Conservation (phyloP, 1,140 invertebrate genomes). For the Bombus soroeensis region DNA sequence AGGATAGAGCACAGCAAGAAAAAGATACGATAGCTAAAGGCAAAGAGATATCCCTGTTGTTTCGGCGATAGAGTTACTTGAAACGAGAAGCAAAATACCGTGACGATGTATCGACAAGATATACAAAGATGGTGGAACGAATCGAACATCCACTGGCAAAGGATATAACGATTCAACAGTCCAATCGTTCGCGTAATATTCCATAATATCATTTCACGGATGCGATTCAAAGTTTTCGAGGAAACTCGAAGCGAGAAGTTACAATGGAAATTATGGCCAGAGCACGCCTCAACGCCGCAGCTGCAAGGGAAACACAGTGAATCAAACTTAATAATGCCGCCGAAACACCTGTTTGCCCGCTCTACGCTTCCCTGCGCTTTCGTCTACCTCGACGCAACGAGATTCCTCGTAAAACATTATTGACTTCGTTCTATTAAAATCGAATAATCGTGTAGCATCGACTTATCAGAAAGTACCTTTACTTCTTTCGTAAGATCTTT, state of each 20-base stretch:
- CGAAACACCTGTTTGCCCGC: conserved; percentile 59
- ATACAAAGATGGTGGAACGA: neutral
- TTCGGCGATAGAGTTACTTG: neutral
- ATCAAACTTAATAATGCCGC: conserved; percentile 60
- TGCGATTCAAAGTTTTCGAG: conserved; percentile 61
- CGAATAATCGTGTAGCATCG: conserved; percentile 51
- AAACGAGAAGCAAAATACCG: neutral
- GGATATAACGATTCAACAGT: conserved; percentile 38
- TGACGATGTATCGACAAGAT: too few relatives aligned
- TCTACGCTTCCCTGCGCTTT: conserved; percentile 39
- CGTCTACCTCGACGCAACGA: conserved; percentile 8
- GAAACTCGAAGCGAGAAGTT: conserved; percentile 57
- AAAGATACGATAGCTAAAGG: too few relatives aligned
- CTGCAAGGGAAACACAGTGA: conserved; percentile 55
- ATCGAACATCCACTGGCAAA: neutral
- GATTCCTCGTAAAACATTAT: conserved; percentile 71
- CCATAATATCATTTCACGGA: conserved; percentile 53
- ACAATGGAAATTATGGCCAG: conserved; percentile 54
- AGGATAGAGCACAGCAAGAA: too few relatives aligned
- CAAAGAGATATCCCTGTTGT: too few relatives aligned
- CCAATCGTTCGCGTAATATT: conserved; percentile 62
- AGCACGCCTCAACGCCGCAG: conserved; percentile 47
- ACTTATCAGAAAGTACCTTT: too few relatives aligned
- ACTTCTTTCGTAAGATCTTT: too few relatives aligned
- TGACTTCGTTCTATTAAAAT: conserved; percentile 80